Conservation (phyloP, 2,888 invertebrate genomes). For the Ophion slaviceki region DNA sequence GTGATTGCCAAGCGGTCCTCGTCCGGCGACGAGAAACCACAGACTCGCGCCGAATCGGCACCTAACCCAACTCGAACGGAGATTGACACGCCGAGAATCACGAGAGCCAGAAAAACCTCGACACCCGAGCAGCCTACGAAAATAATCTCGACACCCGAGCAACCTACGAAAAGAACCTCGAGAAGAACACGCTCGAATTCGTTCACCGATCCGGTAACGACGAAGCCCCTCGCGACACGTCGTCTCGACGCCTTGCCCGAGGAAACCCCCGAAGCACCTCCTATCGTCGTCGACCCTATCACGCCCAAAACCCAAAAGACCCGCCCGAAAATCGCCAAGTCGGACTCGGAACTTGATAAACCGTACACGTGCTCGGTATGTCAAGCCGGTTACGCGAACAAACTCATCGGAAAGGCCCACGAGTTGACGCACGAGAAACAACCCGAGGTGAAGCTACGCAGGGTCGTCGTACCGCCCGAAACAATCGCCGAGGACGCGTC, state of each 20-base stretch:
- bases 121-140: neutral
- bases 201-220: slow-evolving; percentile 22
- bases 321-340: slow-evolving; percentile 24
- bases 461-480: slow-evolving; percentile 60
- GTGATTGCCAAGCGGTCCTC: neutral
- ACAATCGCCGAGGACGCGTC: slow-evolving; percentile 51
- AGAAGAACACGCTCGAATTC: slow-evolving; percentile 51
- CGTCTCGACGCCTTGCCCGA: neutral
- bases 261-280: slow-evolving; percentile 5
- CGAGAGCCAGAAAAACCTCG: neutral
- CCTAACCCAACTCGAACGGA: neutral
- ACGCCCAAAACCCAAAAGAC: slow-evolving; percentile 13
- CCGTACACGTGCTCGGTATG: slow-evolving; percentile 73
- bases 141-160: neutral
- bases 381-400: slow-evolving; percentile 72
- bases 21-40: slow-evolving; percentile 1
- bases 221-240: neutral
- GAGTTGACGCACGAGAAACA: slow-evolving; percentile 77
- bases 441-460: slow-evolving; percentile 73
- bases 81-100: neutral
- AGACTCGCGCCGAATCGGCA: neutral
- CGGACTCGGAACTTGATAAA: slow-evolving; percentile 53
- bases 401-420: slow-evolving; percentile 73
- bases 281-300: neutral
- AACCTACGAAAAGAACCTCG: neutral